A percentile compares a stretch with the other conserved stretches of the same genome.
Conservation (phyloP, 2,113 vertebrate species). For the Axis porcinus region DNA sequence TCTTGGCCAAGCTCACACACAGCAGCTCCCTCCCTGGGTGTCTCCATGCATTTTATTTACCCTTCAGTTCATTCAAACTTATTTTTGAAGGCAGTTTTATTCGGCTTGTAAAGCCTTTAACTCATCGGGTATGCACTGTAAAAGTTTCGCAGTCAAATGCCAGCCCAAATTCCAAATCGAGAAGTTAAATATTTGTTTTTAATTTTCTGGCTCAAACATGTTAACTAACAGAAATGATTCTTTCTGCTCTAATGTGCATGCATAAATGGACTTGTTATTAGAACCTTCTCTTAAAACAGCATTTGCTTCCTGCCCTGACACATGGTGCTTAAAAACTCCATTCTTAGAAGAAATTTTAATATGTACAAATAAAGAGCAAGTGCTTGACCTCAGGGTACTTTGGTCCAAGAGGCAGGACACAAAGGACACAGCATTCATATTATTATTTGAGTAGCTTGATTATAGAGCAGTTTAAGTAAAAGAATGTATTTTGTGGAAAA, state of each 20-base stretch:
- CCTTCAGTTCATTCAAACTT: constrained; percentile 28
- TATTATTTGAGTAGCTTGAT: constrained; percentile 63
- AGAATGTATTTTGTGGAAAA: constrained; percentile 44
- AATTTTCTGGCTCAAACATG: constrained; percentile 84
- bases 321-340: constrained; percentile 29
- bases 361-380: neutral
- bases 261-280: constrained; percentile 67
- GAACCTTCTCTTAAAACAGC: constrained; percentile 65
- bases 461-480: constrained; percentile 49
- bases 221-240: constrained; percentile 74
- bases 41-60: neutral
- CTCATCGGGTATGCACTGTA: constrained; percentile 67
- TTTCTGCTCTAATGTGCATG: constrained; percentile 70
- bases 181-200: constrained; percentile 86
- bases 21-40: neutral
- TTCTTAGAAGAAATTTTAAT: constrained; percentile 20
- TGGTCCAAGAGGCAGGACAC: neutral
- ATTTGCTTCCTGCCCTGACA: constrained; percentile 51
- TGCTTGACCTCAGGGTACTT: neutral
- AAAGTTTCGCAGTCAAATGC: constrained; percentile 69
- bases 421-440: neutral
- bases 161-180: constrained; percentile 71
- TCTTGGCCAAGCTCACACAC: neutral
- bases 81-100: constrained; percentile 44
- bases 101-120: constrained; percentile 43